Percentiles rank a stretch among this genome's conserved stretches.
phyloP scores from a whole-genome alignment of 2,888 invertebrate genomes.

The Meta bourneti region DNA sequence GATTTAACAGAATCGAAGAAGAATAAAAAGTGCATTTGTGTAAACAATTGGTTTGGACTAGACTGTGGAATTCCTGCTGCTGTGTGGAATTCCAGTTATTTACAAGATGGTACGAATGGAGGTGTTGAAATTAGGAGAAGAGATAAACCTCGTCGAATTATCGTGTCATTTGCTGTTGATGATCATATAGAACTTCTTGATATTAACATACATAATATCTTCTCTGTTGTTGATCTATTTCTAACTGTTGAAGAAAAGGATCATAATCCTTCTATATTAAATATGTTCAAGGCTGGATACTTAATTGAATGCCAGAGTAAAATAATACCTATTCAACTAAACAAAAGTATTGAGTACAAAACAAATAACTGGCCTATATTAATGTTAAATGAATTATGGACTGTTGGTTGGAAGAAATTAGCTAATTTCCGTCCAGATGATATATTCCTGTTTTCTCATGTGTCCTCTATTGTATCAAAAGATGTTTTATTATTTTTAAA shows the following conservation, averaged over 20 bases:
- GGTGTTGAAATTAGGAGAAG: conserved; percentile 66
- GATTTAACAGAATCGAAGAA: conserved; percentile 48
- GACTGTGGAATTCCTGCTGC: conserved; percentile 76
- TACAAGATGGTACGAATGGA: conserved; percentile 57
- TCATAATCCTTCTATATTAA: conserved; percentile 39
- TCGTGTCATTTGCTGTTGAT: conserved; percentile 60
- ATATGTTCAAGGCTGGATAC: conserved; percentile 59
- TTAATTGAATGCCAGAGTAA: conserved; percentile 68
- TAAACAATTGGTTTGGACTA: conserved; percentile 68
- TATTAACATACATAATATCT: conserved; percentile 48
- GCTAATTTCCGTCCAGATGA: conserved; percentile 77
- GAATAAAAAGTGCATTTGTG: conserved; percentile 61
- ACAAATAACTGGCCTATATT: conserved; percentile 16
- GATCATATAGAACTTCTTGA: conserved; percentile 59
- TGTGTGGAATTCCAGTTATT: conserved; percentile 73
- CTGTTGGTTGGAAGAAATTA: conserved; percentile 58
- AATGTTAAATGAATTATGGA: conserved; percentile 62
- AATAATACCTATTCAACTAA: conserved; percentile 61
- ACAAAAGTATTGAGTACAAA: conserved; percentile 16
- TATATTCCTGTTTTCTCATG: conserved; percentile 74
- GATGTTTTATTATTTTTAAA: conserved; percentile 86
- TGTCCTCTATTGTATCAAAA: conserved; percentile 83
- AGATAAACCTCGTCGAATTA: conserved; percentile 67
- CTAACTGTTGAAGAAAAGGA: conserved; percentile 57
- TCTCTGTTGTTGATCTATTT: conserved; percentile 60